These are phyloP conservation scores for Aegotheles bennettii DNA, from an alignment of 2,113 vertebrate species.

Conservation along the genomic window DNA sequence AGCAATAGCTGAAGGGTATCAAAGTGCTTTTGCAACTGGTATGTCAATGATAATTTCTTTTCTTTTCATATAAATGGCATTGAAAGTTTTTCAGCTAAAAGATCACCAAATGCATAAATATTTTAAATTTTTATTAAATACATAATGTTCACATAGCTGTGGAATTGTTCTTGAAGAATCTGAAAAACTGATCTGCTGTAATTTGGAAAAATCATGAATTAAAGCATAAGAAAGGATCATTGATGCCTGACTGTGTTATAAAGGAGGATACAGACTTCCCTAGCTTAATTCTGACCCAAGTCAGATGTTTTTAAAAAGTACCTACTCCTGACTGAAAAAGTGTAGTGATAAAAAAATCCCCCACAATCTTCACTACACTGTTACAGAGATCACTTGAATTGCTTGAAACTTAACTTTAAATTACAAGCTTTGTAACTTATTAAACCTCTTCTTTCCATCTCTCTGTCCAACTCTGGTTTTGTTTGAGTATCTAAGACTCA, in stretches of 20 bases:
- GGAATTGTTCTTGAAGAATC: background rate
- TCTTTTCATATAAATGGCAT: background rate
- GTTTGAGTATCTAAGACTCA: background rate
- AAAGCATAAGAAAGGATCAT: background rate
- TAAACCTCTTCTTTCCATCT: background rate
- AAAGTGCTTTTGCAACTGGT: background rate
- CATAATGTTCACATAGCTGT: background rate
- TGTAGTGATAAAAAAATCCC: background rate
- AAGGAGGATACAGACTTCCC: background rate
- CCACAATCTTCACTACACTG: background rate
- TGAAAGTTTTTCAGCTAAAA: background rate
- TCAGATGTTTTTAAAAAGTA: background rate
- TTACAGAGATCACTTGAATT: background rate
- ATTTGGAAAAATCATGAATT: slow-evolving; percentile 13
- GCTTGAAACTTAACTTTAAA: background rate
- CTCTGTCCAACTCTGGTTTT: background rate
- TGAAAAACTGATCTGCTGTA: background rate
- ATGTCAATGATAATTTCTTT: background rate
- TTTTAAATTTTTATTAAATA: background rate
- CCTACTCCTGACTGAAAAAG: background rate
- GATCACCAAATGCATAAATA: slow-evolving; percentile 17
- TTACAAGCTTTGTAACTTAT: background rate
- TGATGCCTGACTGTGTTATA: background rate
- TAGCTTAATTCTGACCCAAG: background rate
- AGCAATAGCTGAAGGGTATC: background rate